Conservation (phyloP, 2,797 vertebrate genomes). For the Myotis vivesi region DNA sequence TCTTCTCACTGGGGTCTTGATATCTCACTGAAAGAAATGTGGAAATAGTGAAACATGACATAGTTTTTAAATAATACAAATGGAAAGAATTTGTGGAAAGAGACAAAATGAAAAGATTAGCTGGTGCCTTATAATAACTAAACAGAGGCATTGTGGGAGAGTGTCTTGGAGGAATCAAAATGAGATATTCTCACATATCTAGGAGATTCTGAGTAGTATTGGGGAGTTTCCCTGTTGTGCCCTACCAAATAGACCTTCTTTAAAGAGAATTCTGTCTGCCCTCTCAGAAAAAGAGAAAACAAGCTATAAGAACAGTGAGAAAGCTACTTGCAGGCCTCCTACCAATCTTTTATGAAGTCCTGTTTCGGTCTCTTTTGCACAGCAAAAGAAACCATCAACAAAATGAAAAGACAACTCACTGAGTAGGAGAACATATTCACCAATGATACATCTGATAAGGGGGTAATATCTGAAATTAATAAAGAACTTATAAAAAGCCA, state of each 20-base stretch:
- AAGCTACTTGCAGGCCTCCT: constrained; percentile 55
- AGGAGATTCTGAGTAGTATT: neutral
- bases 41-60: constrained; percentile 26
- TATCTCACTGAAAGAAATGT: constrained; percentile 27
- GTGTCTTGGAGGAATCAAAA: neutral
- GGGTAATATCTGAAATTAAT: neutral
- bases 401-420: neutral
- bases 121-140: neutral
- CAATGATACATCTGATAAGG: neutral
- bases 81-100: neutral
- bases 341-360: constrained; percentile 58
- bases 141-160: neutral
- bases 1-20: neutral
- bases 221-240: neutral
- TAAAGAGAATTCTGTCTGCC: neutral
- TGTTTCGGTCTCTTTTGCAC: neutral
- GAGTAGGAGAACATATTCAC: neutral
- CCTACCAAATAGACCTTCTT: neutral
- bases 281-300: neutral
- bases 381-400: neutral
- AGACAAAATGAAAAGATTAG: neutral
- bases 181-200: neutral
- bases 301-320: neutral
- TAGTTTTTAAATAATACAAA: constrained; percentile 15
- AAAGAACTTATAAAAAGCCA: neutral